Percentiles rank a stretch among this genome's conserved stretches.
Conservation (phyloP, 2,888 invertebrate species). For the Noctua fimbriata region DNA sequence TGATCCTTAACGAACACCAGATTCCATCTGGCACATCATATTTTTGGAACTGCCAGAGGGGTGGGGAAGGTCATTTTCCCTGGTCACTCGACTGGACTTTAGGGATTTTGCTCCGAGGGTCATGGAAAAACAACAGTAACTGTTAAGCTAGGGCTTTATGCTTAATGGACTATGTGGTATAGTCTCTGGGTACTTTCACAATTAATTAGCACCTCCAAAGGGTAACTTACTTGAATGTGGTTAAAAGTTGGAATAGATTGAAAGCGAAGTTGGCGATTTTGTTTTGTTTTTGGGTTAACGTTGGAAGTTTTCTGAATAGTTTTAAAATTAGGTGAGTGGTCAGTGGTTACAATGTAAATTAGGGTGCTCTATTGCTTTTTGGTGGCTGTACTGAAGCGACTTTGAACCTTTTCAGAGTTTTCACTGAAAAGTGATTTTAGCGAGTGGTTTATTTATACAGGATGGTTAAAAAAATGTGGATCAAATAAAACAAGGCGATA, state of each 20-base stretch:
- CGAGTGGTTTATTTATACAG: not conserved
- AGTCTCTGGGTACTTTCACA: slow-evolving; percentile 80
- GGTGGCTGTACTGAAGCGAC: not conserved
- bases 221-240: slow-evolving; percentile 72
- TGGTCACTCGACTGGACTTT: slow-evolving; percentile 81
- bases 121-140: slow-evolving; percentile 83
- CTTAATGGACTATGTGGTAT: slow-evolving; percentile 85
- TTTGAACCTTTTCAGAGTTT: slow-evolving; percentile 7
- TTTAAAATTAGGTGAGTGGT: slow-evolving; percentile 37
- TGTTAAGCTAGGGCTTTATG: slow-evolving; percentile 81
- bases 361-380: slow-evolving; percentile 20
- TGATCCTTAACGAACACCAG: slow-evolving; percentile 66
- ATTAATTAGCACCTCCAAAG: slow-evolving; percentile 86
- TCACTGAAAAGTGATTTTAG: not conserved
- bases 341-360: slow-evolving; percentile 43
- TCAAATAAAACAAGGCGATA: too few relatives aligned
- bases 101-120: slow-evolving; percentile 83
- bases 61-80: slow-evolving; percentile 57
- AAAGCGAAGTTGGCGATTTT: slow-evolving; percentile 68
- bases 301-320: slow-evolving; percentile 58
- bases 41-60: slow-evolving; percentile 43
- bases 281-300: slow-evolving; percentile 48
- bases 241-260: slow-evolving; percentile 71
- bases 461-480: too few relatives aligned
- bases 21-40: slow-evolving; percentile 48